Evolutionary conservation across 2,113 vertebrate species (phyloP), one percentile per base, ranked within the genome.

Genomic region (Saccopteryx bilineata): DNA sequence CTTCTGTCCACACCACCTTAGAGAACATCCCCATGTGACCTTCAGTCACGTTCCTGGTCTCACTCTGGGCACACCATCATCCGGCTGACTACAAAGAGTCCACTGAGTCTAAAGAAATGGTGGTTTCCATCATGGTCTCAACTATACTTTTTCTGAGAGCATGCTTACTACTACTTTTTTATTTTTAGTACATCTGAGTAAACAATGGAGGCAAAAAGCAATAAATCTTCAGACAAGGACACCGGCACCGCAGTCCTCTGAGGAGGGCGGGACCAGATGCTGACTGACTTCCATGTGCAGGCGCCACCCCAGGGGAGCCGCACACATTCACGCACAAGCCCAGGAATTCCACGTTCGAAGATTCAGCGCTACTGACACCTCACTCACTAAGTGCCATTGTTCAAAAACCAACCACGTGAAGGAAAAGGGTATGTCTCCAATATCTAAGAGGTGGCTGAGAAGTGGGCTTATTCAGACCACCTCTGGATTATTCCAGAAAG

Each of bases 281-380:
- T 5, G 33, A 23, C 12, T 5, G 33, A 19, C 46, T 31, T 61
- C 23, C 63, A 9, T 19, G 13, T 1, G 48, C 7, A 5, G 5
- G 7, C 52, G 5, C 10, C 4, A 9, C 5, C 21, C 74, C 80
- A 4, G 3, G 2, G 48, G 21, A 46, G 23, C 50, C 10, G 2
- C 9, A 12, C 46, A 31, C 6, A 1, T 23, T 21, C 28, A 3
- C 3, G 1, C 63, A 3, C 1, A 13, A 19, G 31, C 39, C 63
- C 10, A 1, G 0, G 31, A 11, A 9, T 5, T 23, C 50, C 81
- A 1, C 0, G 19, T 3, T 0, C n/a, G 87, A 50, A 24, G 24
- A 33, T 7, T 5, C 12, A 1, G 56, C 68, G 68, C 7, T 0
- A 26, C 4, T 7, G 5, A 78, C 0, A 3, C n/a, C 72, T 26